These are phyloP conservation scores for Platyura marginata DNA, from an alignment of 1,140 invertebrate species.

Conservation along the genomic window DNA sequence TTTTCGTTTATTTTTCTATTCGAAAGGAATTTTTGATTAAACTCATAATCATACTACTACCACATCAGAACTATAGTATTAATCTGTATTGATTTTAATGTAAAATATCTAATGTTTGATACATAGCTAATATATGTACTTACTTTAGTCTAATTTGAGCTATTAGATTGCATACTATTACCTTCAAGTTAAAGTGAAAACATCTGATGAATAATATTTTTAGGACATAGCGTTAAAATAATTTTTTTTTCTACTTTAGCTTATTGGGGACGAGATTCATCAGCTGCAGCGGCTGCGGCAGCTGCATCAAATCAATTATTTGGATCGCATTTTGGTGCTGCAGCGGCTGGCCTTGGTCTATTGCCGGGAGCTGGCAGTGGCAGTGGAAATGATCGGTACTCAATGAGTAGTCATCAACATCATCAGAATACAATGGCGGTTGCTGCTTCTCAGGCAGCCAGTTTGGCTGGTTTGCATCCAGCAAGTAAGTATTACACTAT, in stretches of 20 bases:
- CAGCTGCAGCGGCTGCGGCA: slow-evolving; percentile 23
- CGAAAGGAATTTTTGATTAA: too few relatives aligned
- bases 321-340: slow-evolving; percentile 23
- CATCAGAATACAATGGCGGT: slow-evolving; percentile 57
- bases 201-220: neutral
- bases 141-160: too few relatives aligned
- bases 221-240: too few relatives aligned
- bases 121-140: too few relatives aligned
- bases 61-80: too few relatives aligned
- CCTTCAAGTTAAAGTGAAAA: neutral
- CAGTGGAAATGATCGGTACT: slow-evolving; percentile 15
- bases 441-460: slow-evolving; percentile 62
- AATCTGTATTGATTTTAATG: too few relatives aligned
- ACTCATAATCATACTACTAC: too few relatives aligned
- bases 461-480: slow-evolving; percentile 43
- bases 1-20: too few relatives aligned
- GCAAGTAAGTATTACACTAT: slow-evolving; percentile 51
- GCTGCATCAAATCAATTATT: slow-evolving; percentile 23
- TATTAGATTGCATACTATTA: too few relatives aligned
- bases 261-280: slow-evolving; percentile 44
- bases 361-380: slow-evolving; percentile 16
- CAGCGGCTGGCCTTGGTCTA: slow-evolving; percentile 27
- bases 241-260: slow-evolving; percentile 29
- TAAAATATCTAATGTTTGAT: too few relatives aligned
- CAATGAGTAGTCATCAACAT: slow-evolving; percentile 23